Conservation (phyloP, 2,797 vertebrate species). For the Molossus alvarezi region DNA sequence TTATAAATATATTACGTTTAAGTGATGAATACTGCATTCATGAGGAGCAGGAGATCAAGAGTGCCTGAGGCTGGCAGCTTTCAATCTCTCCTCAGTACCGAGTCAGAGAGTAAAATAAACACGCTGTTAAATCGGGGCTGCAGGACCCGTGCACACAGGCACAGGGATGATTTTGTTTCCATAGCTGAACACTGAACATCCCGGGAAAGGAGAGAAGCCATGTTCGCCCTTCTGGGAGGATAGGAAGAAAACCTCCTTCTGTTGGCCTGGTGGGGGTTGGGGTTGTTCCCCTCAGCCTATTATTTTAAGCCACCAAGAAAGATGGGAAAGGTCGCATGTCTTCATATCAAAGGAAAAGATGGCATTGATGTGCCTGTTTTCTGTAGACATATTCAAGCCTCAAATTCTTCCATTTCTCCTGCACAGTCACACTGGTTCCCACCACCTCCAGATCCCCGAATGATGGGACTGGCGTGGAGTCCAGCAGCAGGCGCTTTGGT, state of each 20-base stretch:
- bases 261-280: background rate
- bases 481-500: background rate
- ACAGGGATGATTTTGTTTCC: constrained; percentile 72
- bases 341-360: constrained; percentile 68
- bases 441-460: background rate
- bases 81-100: constrained; percentile 75
- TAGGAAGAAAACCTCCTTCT: background rate
- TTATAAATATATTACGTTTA: constrained; percentile 84
- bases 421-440: background rate
- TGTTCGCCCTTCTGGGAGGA: background rate
- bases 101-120: constrained; percentile 80
- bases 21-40: constrained; percentile 80
- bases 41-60: constrained; percentile 81
- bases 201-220: background rate
- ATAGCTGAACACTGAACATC: constrained; percentile 53
- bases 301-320: constrained; percentile 29
- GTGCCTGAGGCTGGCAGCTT: constrained; percentile 76
- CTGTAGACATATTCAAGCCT: background rate
- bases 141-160: background rate
- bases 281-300: background rate
- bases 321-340: constrained; percentile 57
- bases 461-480: background rate
- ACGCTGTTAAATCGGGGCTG: constrained; percentile 69
- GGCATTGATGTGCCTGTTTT: background rate
- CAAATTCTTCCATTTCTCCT: background rate